phyloP scores from a whole-genome alignment of 2,797 vertebrate species.

The Aphelocoma californica region DNA sequence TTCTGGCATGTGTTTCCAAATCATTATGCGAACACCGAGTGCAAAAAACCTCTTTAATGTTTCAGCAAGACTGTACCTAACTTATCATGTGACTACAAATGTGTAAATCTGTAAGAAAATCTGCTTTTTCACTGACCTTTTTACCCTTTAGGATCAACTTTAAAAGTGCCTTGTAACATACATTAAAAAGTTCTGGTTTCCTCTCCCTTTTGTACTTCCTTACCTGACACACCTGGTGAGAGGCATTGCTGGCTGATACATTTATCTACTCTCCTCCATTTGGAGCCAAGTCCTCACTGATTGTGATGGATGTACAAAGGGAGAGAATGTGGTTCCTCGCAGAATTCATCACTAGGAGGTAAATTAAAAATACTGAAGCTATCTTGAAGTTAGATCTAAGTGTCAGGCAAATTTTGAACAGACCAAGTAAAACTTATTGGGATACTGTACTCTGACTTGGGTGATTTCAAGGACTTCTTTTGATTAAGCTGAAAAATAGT shows the following conservation, averaged over 20 bases:
- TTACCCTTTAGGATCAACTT: background rate
- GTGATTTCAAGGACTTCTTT: background rate
- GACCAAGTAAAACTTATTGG: background rate
- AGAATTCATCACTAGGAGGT: background rate
- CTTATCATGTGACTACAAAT: background rate
- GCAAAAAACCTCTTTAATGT: conserved; percentile 37
- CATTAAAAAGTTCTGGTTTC: background rate
- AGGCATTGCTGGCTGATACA: background rate
- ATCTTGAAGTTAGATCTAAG: background rate
- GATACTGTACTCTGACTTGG: background rate
- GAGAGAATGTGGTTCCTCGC: background rate
- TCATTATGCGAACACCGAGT: background rate
- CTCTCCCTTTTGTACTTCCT: background rate
- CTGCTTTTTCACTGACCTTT: background rate
- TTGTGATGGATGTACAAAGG: background rate
- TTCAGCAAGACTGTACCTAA: background rate
- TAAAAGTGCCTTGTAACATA: background rate
- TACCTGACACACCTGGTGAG: background rate
- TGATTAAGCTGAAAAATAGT: background rate
- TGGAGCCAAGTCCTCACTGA: background rate
- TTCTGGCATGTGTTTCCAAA: conserved; percentile 32
- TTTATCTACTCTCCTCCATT: background rate
- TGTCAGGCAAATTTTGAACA: background rate
- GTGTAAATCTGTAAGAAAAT: background rate
- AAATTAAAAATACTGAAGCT: background rate